Percentiles rank a stretch among this genome's conserved stretches.
Evolutionary conservation across 1,140 invertebrate genomes (phyloP).

Genomic region (Panagrolaimus sp.): DNA sequence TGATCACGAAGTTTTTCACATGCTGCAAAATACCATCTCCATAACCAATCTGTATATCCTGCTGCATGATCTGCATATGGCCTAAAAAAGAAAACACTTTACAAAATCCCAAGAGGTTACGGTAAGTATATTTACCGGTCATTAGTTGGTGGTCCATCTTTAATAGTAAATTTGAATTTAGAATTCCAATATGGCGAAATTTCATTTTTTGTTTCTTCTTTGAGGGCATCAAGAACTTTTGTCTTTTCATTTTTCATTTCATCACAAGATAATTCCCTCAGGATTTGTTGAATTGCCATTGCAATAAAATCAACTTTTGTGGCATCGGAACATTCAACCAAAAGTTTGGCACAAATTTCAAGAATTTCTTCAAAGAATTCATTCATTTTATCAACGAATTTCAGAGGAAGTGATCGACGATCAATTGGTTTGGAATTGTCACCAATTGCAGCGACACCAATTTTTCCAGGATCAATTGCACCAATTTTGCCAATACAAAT

Average conservation of each 20-base stretch:
- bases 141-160: neutral
- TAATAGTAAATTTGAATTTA: neutral
- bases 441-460: neutral
- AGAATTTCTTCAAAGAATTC: neutral
- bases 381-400: neutral
- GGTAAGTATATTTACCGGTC: neutral
- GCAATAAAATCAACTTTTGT: conserved; percentile 3
- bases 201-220: neutral
- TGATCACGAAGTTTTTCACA: neutral
- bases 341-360: neutral
- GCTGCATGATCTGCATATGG: neutral
- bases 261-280: neutral
- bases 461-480: neutral
- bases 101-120: neutral
- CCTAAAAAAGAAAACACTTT: neutral
- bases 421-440: neutral
- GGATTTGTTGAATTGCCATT: neutral
- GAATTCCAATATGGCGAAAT: neutral
- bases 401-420: neutral
- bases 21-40: neutral
- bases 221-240: neutral
- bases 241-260: neutral
- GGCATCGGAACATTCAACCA: neutral
- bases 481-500: neutral
- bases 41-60: neutral